phyloP scores from a whole-genome alignment of 1,140 invertebrate species.

The Stenopsyche tienmushanensis region DNA sequence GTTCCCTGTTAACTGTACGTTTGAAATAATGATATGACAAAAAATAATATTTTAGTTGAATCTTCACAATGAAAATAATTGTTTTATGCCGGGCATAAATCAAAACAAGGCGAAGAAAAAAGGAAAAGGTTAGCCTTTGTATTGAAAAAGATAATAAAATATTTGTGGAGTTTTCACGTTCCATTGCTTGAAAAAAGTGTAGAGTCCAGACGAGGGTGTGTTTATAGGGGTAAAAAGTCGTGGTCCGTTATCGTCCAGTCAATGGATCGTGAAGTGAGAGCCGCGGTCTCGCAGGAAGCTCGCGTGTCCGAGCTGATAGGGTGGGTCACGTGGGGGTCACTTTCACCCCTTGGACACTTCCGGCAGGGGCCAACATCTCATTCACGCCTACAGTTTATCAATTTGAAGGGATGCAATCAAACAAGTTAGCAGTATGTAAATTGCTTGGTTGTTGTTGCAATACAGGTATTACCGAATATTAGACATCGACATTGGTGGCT shows the following conservation, averaged over 20 bases:
- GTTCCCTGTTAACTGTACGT: too few species aligned
- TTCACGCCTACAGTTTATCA: background rate
- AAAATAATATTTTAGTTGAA: too few species aligned
- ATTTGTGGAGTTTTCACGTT: slow-evolving; percentile 22
- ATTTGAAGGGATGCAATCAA: background rate
- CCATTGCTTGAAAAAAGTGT: background rate
- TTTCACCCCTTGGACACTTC: background rate
- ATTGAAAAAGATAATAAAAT: too few species aligned
- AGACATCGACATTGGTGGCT: too few species aligned
- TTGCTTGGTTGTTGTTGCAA: background rate
- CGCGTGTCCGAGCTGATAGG: slow-evolving; percentile 30
- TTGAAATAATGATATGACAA: too few species aligned
- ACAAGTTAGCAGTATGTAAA: background rate
- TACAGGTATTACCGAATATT: too few species aligned
- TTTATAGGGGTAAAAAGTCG: slow-evolving; percentile 1
- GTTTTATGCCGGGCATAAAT: too few species aligned
- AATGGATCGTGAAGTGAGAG: slow-evolving; percentile 25
- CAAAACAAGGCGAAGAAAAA: too few species aligned
- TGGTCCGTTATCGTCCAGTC: slow-evolving; percentile 10
- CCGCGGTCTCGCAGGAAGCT: slow-evolving; percentile 27
- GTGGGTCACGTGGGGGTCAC: slow-evolving; percentile 17
- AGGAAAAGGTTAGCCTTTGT: too few species aligned
- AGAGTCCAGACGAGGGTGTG: background rate
- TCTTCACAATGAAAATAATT: too few species aligned
- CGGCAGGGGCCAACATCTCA: slow-evolving; percentile 3